phyloP scores from a whole-genome alignment of 2,888 invertebrate genomes.

The Brachyopa scutellaris region DNA sequence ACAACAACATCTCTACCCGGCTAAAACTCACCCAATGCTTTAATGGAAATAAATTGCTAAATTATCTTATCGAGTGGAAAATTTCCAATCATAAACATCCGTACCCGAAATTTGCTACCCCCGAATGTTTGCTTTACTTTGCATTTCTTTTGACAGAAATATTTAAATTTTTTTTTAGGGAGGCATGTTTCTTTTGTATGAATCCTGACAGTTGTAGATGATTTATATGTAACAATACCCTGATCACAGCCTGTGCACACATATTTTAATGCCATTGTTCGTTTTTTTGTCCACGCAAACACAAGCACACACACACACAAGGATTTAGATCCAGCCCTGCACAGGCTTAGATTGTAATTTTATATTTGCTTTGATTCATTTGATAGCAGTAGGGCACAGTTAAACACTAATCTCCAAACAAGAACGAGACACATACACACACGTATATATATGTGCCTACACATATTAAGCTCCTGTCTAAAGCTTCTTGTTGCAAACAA shows the following conservation, averaged over 20 bases:
- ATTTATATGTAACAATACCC: slow-evolving; percentile 38
- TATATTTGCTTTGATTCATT: slow-evolving; percentile 64
- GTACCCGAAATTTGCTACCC: slow-evolving; percentile 14
- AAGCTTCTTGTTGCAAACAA: slow-evolving; percentile 50
- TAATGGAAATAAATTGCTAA: slow-evolving; percentile 69
- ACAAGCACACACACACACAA: not conserved
- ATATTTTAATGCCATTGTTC: slow-evolving; percentile 15
- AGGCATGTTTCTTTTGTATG: slow-evolving; percentile 40
- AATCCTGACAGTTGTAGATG: slow-evolving; percentile 41
- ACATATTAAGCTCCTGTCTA: slow-evolving; percentile 25
- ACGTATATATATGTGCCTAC: not conserved
- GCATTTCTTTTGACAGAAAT: slow-evolving; percentile 42
- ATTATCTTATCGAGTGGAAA: slow-evolving; percentile 68
- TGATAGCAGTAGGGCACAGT: slow-evolving; percentile 48
- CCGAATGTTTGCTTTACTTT: not conserved
- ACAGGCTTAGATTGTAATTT: slow-evolving; percentile 10
- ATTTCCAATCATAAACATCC: slow-evolving; percentile 59
- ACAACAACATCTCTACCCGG: slow-evolving; percentile 4
- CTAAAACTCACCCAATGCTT: slow-evolving; percentile 35
- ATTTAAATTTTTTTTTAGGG: slow-evolving; percentile 44
- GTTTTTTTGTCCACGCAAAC: too few relatives aligned
- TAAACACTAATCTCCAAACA: slow-evolving; percentile 44
- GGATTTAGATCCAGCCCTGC: not conserved
- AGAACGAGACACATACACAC: not conserved
- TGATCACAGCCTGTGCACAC: not conserved